Base-by-base conservation (phyloP, 2,888 invertebrate species). In the Drosophila parthenogenetica region DNA sequence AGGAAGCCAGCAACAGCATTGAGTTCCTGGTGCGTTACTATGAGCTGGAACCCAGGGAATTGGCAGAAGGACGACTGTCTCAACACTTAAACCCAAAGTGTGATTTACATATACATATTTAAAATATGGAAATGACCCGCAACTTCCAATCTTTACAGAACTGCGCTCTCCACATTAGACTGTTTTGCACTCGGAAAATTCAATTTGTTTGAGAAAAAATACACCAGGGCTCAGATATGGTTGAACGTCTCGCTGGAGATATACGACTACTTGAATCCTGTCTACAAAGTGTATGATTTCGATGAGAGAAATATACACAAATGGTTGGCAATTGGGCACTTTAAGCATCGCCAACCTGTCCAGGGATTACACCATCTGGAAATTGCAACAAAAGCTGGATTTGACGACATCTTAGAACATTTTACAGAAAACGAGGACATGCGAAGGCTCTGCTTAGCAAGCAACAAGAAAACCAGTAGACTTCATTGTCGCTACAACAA, bases 401-500 rank as follows among this genome's bases (percentile, higher is more conserved):
- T 8, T 43, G 10, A 10, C 22, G 5, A 5, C 5, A 2, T 14
- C 8, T 2, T 29, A 7, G 8, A 29, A 8, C 8, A 58, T 10
- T 16, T 49, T 5, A 7, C n/a, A 1, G 0, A 2, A 3, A 5
- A 35, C 17, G n/a, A 49, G 5, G 3, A 10, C 5, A 17, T n/a
- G 1, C 29, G 39, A 13, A 13, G 13, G 7, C 37, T 13, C 17
- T 76, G 76, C 17, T 8, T n/a, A 5, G 43, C 49, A n/a, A 16
- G n/a, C 0, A 39, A 35, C 7, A 14, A 5, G 2, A 25, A 22
- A 14, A 60, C 62, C 4, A 67, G n/a, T 10, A 35, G 62, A 7
- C 51, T 77, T 2, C 59, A 67, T 8, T 77, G 77, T 16, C 77
- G 64, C 14, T 77, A 77, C 42, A 77, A 80, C 32, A 61, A 43